These are phyloP conservation scores for Hermaeophaga mercurialis DNA, from an alignment of 2,888 invertebrate species.

Conservation along the genomic window DNA sequence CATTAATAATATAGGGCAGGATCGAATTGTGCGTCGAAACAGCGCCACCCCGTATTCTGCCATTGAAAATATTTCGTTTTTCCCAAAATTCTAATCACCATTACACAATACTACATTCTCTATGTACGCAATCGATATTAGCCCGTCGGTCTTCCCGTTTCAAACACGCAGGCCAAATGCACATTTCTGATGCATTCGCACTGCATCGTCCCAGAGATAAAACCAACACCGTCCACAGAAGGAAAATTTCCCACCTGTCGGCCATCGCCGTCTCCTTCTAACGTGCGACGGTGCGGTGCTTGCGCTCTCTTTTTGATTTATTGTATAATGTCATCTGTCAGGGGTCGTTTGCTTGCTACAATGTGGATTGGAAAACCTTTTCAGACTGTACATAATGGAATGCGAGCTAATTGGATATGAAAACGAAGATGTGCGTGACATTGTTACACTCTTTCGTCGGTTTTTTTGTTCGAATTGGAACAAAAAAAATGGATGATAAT, in stretches of 20 bases:
- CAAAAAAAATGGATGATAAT: too few species aligned
- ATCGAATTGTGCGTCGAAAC: neutral
- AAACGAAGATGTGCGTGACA: too few species aligned
- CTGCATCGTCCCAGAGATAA: conserved; percentile 38
- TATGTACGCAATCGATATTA: conserved; percentile 44
- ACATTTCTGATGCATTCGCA: conserved; percentile 40
- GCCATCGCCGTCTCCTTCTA: conserved; percentile 8
- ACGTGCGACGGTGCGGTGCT: neutral
- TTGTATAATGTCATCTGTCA: conserved; percentile 22
- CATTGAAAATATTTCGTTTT: conserved; percentile 36
- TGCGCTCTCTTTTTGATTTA: conserved; percentile 25
- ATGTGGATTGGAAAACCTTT: conserved; percentile 12
- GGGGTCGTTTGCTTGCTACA: conserved; percentile 20
- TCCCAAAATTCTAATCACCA: conserved; percentile 36
- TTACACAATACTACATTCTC: conserved; percentile 39
- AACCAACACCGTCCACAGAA: conserved; percentile 30
- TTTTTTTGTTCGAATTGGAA: too few species aligned
- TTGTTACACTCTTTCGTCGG: too few species aligned
- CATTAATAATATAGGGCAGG: conserved; percentile 1
- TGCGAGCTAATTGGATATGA: conserved; percentile 2
- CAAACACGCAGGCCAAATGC: conserved; percentile 42
- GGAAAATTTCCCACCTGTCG: neutral
- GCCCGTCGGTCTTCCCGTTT: conserved; percentile 42
- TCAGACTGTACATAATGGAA: conserved; percentile 3
- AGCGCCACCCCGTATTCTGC: conserved; percentile 27